Conservation (phyloP, 1,140 invertebrate species). For the Myzus persicae region DNA sequence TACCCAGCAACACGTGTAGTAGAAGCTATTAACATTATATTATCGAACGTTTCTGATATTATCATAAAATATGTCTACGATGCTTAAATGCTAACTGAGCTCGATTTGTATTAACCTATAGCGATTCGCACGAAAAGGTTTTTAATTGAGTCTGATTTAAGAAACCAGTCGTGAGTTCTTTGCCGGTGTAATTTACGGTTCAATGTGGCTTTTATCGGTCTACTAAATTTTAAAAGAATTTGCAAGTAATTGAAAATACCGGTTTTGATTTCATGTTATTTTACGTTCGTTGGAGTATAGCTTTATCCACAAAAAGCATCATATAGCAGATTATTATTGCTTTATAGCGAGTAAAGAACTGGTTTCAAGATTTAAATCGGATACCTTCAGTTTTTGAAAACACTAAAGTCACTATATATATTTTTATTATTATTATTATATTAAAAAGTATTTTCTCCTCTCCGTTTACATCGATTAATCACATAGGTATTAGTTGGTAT, state of each 20-base stretch:
- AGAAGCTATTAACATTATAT: neutral
- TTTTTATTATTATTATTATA: neutral
- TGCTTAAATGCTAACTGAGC: neutral
- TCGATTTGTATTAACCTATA: neutral
- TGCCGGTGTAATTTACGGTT: conserved; percentile 1
- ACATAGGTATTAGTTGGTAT: conserved; percentile 5
- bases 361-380: conserved; percentile 29
- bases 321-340: conserved; percentile 26
- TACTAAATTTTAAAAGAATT: conserved; percentile 43
- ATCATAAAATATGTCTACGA: neutral
- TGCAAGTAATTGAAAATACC: conserved; percentile 51
- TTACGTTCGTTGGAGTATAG: neutral
- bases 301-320: neutral
- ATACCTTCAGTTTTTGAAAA: conserved; percentile 51
- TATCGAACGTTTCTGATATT: conserved; percentile 4
- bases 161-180: conserved; percentile 26
- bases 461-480: neutral
- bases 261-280: conserved; percentile 30
- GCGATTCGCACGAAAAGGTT: conserved; percentile 22
- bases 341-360: conserved; percentile 19
- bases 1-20: neutral
- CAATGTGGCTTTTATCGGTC: conserved; percentile 45
- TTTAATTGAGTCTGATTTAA: neutral
- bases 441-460: conserved; percentile 17
- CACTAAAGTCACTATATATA: neutral